Conservation (phyloP, 2,888 invertebrate species). For the Zeuzera pyrina region DNA sequence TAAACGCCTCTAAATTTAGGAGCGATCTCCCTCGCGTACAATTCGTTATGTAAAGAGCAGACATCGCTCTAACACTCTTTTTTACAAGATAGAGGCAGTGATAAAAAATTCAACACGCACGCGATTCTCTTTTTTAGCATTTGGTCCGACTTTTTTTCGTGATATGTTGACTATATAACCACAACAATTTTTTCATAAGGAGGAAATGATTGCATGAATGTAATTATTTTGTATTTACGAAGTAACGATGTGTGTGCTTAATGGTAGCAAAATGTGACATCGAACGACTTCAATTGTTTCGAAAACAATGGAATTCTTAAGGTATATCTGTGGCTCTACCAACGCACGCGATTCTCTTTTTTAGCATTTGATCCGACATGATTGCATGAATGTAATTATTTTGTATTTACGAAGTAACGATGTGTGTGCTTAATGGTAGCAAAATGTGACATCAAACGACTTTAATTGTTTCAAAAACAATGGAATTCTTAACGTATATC, state of each 20-base stretch:
- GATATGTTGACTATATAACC: constrained; percentile 21
- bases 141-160: constrained; percentile 36
- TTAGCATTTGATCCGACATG: constrained; percentile 29
- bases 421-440: neutral
- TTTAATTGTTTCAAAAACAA: neutral
- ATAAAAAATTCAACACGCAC: constrained; percentile 55
- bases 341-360: constrained; percentile 45
- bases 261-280: neutral
- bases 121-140: constrained; percentile 46
- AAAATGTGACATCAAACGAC: neutral
- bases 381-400: neutral
- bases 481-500: too few species aligned
- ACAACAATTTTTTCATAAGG: constrained; percentile 31
- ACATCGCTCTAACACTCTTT: constrained; percentile 35
- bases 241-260: neutral
- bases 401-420: neutral
- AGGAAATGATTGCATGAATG: neutral
- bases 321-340: too few species aligned
- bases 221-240: neutral
- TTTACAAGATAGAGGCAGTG: constrained; percentile 39
- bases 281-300: neutral
- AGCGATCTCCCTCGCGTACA: constrained; percentile 34
- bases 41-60: constrained; percentile 39
- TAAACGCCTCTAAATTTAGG: constrained; percentile 51
- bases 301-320: too few species aligned